phyloP scores from a whole-genome alignment of 1,140 invertebrate species.

The Penaeus japonicus region DNA sequence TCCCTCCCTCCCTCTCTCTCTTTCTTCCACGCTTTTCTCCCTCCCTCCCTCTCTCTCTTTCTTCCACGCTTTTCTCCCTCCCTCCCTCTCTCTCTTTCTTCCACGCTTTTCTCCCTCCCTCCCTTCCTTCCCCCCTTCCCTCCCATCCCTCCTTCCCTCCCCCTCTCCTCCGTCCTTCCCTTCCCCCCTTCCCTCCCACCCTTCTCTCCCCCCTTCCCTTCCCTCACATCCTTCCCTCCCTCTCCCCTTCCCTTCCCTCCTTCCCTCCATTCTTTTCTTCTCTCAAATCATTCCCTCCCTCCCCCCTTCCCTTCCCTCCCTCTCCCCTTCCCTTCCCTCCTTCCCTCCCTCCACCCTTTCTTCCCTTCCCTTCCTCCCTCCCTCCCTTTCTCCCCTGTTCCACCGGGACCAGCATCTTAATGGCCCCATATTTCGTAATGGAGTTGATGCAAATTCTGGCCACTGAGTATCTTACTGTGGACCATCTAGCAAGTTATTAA shows the following conservation, averaged over 20 bases:
- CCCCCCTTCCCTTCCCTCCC: too few relatives aligned
- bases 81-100: neutral
- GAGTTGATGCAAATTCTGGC: constrained; percentile 52
- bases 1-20: neutral
- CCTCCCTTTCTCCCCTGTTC: neutral
- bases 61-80: neutral
- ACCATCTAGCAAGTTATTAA: constrained; percentile 51
- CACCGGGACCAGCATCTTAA: neutral
- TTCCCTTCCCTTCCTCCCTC: neutral
- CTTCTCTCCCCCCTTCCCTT: neutral
- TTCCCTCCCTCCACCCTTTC: neutral
- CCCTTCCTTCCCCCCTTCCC: neutral
- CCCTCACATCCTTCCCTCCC: neutral
- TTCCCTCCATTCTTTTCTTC: neutral
- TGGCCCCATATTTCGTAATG: constrained; percentile 53
- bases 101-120: neutral
- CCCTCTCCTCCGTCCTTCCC: neutral
- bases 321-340: too few relatives aligned
- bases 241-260: neutral
- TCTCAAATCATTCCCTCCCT: neutral
- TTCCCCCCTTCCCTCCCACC: neutral
- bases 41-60: neutral
- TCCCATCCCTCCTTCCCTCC: neutral
- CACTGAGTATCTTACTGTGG: constrained; percentile 51
- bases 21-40: neutral